Percentiles rank a stretch among this genome's conserved stretches.
phyloP scores from a whole-genome alignment of 2,888 invertebrate species.

The Hypomecis punctinalis region DNA sequence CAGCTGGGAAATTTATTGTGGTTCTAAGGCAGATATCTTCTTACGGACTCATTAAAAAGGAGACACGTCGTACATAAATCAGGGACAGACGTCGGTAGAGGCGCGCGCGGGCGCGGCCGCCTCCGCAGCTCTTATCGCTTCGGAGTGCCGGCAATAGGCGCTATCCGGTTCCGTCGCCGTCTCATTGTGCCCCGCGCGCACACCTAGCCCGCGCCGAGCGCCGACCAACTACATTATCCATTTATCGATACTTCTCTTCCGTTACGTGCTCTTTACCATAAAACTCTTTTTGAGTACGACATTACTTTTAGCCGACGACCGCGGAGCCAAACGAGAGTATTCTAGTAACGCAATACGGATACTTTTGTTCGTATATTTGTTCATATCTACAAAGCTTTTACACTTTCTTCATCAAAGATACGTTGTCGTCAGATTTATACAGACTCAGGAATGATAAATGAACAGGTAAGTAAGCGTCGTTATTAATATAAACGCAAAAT shows the following conservation, averaged over 20 bases:
- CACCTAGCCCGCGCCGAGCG: slow-evolving; percentile 54
- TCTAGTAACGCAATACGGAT: too few relatives aligned
- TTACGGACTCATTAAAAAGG: slow-evolving; percentile 85
- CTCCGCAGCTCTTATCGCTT: slow-evolving; percentile 73
- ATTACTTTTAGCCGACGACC: neutral
- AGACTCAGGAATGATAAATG: too few relatives aligned
- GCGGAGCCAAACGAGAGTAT: too few relatives aligned
- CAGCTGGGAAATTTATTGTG: slow-evolving; percentile 80
- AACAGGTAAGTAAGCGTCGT: too few relatives aligned
- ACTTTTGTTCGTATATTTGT: too few relatives aligned
- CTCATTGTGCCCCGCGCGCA: slow-evolving; percentile 66
- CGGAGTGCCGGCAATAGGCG: slow-evolving; percentile 80
- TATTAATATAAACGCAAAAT: too few relatives aligned
- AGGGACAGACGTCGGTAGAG: slow-evolving; percentile 65
- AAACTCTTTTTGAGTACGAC: slow-evolving; percentile 6
- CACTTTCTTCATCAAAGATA: too few relatives aligned
- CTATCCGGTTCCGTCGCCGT: slow-evolving; percentile 82
- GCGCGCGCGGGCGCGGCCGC: slow-evolving; percentile 54
- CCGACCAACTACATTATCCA: slow-evolving; percentile 73
- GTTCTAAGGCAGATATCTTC: slow-evolving; percentile 81
- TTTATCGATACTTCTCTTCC: slow-evolving; percentile 62
- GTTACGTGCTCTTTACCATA: slow-evolving; percentile 43
- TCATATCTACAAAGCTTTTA: too few relatives aligned
- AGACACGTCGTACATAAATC: slow-evolving; percentile 85
- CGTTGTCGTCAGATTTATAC: too few relatives aligned